Conservation (phyloP, 2,113 vertebrate species). For the Arenaria interpres region DNA sequence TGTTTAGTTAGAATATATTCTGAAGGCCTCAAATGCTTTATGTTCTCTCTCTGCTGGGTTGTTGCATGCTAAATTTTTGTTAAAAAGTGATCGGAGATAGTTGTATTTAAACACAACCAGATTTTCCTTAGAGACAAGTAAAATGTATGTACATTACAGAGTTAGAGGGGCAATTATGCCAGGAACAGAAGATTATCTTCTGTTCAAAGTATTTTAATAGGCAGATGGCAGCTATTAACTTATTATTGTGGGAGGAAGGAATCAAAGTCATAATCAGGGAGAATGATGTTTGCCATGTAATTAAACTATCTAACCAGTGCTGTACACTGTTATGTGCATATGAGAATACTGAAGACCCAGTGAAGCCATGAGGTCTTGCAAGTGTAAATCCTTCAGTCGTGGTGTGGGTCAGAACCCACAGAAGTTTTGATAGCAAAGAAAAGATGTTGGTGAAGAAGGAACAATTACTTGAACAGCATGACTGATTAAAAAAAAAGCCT, state of each 20-base stretch:
- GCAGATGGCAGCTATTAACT: conserved; percentile 56
- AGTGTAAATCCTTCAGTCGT: background rate
- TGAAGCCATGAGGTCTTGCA: background rate
- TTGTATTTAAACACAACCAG: conserved; percentile 38
- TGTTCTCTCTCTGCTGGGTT: background rate
- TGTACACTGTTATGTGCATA: background rate
- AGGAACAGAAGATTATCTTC: conserved; percentile 54
- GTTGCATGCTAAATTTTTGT: background rate
- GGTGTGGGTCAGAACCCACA: background rate
- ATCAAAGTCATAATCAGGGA: conserved; percentile 38
- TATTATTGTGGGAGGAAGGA: conserved; percentile 57
- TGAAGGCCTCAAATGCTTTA: background rate
- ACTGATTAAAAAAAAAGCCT: background rate
- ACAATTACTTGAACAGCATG: background rate
- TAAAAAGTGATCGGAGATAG: background rate
- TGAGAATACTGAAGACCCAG: background rate
- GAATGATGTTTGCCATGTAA: conserved; percentile 29
- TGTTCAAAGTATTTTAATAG: conserved; percentile 48
- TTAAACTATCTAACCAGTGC: background rate
- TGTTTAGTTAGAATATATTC: background rate
- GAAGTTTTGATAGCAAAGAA: background rate
- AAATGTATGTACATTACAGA: conserved; percentile 8
- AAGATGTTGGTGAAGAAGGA: background rate
- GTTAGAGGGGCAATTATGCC: conserved; percentile 29
- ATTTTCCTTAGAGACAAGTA: background rate